Evolutionary conservation across 2,113 vertebrate species (phyloP), one percentile per base, ranked within the genome.

Genomic region (Scomber japonicus): DNA sequence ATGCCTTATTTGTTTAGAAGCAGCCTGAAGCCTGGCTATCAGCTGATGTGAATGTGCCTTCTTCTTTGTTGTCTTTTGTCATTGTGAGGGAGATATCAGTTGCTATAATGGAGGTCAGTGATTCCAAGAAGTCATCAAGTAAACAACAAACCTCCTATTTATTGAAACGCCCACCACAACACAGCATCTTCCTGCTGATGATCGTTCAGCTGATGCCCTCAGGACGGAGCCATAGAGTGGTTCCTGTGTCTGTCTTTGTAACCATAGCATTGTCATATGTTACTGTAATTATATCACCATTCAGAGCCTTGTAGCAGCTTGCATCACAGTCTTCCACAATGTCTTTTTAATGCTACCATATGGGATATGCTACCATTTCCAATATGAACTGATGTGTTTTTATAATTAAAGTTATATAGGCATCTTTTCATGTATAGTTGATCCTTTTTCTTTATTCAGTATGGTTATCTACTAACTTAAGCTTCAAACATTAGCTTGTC

Each of bases 121-220:
- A 61, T 53, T 56, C 3, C 3, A 11, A 60, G 17, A 65, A 19
- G 6, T 17, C 13, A 2, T 8, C 11, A 30, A 54, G 16, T 50
- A 40, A 57, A 75, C n/a, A 49, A 3, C 19, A 3, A 56, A 56
- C 31, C 45, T 59, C 55, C 54, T 68, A n/a, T 72, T 3, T 68
- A n/a, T 72, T 3, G 6, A n/a, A 31, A n/a, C 49, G 10, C 30
- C 3, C 24, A 46, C 7, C 1, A 15, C 50, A 30, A 12, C 35
- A 27, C 27, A 46, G 30, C 12, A 11, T 79, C 60, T 19, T 65
- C 11, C 53, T 31, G 31, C 30, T 53, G 9, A 54, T 59, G 14
- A 67, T 44, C 16, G 16, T 57, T 64, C 14, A 54, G 53, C 54
- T 56, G 53, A 70, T 74, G 57, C 51, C 48, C 45, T 40, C 51